Base-by-base conservation (phyloP, 2,113 vertebrate species). In the Callorhinus ursinus region DNA sequence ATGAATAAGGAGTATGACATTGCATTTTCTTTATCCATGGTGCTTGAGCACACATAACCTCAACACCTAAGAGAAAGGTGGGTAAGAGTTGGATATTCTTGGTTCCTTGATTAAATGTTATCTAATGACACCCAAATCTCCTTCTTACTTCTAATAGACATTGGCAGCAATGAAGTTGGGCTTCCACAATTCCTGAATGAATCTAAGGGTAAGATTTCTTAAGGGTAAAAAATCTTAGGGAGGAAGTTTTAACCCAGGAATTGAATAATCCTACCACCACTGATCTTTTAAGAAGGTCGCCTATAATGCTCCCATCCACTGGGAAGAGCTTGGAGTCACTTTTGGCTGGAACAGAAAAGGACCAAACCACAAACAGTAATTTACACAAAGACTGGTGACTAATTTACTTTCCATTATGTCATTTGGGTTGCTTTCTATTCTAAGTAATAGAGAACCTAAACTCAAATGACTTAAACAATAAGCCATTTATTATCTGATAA, bases 161-260 rank as follows among this genome's bases (percentile, higher is more conserved):
- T 83, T 51, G 92, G 11, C 4, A 74, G 33, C 19, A 57, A 22
- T 46, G 31, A 61, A 72, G 28, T 65, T 74, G 94, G 92, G 14
- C 49, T 95, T 96, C 46, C 15, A 76, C 4, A 92, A 79, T 95
- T 95, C 69, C 39, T 90, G 33, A 96, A 76, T 59, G 42, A 84
- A 80, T 84, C 5, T 11, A 94, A 61, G 79, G 31, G 14, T 67
- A 14, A 67, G 63, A 33, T 67, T 26, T 9, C 49, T 10, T 86
- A 72, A 82, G 39, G 14, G 61, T 79, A 31, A 72, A 31, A 96
- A 93, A 87, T 93, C n/a, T 94, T 92, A 87, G 83, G 51, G 21
- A 65, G 63, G n/a, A 92, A 74, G 5, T 28, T 96, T 96, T 92
- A 86, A 61, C 13, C 16, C 13, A 80, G 93, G 46, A 61, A 85